Conservation (phyloP, 2,113 vertebrate genomes). For the Anthoscopus minutus region DNA sequence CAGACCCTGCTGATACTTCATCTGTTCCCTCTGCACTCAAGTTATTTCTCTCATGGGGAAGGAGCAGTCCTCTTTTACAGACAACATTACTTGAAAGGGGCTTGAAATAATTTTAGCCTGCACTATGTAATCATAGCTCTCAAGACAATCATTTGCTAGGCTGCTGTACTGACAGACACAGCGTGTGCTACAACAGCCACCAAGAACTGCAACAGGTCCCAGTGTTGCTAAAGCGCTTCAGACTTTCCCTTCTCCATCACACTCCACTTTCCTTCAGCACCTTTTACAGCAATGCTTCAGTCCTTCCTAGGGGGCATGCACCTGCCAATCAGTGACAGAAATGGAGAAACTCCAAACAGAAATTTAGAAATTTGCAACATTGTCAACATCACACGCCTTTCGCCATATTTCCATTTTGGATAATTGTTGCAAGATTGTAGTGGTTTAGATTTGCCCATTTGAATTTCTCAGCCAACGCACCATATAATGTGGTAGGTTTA, state of each 20-base stretch:
- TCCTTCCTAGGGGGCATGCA: neutral
- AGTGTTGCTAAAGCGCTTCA: neutral
- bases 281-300: neutral
- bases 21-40: neutral
- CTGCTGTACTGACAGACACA: neutral
- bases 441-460: too few relatives aligned
- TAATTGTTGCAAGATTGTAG: neutral
- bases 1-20: neutral
- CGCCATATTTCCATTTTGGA: neutral
- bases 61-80: neutral
- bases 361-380: neutral
- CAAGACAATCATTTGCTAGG: neutral
- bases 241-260: neutral
- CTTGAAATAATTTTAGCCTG: neutral
- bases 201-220: neutral
- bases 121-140: neutral
- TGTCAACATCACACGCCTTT: neutral
- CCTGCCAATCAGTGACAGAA: neutral
- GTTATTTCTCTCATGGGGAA: neutral
- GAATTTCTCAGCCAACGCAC: too few relatives aligned
- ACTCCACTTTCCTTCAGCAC: neutral
- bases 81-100: neutral
- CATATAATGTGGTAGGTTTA: too few relatives aligned
- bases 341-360: neutral
- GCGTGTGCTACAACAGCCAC: neutral